These are phyloP conservation scores for Acrocephalus kingi DNA, from an alignment of 2,113 vertebrate species.

Conservation along the genomic window DNA sequence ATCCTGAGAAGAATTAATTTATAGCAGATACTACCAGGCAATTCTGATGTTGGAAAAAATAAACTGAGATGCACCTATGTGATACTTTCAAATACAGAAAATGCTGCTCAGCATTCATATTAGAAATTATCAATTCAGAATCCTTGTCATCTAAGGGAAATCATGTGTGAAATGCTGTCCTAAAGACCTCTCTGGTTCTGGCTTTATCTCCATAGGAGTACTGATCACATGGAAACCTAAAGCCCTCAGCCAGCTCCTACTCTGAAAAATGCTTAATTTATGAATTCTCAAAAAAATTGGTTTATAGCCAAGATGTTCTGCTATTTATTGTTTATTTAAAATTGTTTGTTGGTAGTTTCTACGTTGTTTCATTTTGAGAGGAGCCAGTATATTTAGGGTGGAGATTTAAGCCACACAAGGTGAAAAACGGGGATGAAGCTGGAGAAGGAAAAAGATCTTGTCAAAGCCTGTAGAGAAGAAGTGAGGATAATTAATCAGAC, in stretches of 20 bases:
- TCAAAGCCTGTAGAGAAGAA: slow-evolving; percentile 18
- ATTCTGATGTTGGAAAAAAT: neutral
- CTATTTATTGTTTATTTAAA: neutral
- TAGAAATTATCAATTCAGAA: neutral
- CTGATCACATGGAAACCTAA: neutral
- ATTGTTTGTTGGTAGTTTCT: neutral
- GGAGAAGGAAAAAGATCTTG: slow-evolving; percentile 15
- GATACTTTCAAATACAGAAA: neutral
- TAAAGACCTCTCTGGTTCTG: neutral
- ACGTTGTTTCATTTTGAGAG: neutral
- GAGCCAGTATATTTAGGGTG: neutral
- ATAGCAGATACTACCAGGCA: neutral
- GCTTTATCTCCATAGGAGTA: neutral
- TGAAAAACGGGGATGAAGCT: neutral
- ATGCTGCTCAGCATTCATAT: neutral
- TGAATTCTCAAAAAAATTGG: neutral
- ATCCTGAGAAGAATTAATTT: slow-evolving; percentile 16
- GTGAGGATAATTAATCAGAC: slow-evolving; percentile 49
- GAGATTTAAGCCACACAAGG: neutral
- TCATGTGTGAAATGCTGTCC: neutral
- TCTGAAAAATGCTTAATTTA: neutral
- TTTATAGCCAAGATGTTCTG: neutral
- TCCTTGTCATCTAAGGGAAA: neutral
- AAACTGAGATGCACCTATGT: neutral
- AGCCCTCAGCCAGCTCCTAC: neutral